phyloP scores from a whole-genome alignment of 2,888 invertebrate species.

The Iphiclides podalirius region DNA sequence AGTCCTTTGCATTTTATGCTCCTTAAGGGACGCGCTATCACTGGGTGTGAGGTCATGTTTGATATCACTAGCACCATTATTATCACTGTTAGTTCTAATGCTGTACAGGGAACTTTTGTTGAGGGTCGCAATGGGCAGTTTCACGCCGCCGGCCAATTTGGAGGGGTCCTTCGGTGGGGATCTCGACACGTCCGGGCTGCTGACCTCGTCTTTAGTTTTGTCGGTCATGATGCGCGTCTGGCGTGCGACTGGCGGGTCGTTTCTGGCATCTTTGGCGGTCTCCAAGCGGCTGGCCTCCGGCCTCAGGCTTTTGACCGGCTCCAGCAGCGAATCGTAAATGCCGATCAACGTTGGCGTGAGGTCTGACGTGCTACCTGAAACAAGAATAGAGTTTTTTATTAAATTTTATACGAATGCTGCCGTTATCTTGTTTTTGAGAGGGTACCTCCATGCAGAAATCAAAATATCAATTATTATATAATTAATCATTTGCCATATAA shows the following conservation, averaged over 20 bases:
- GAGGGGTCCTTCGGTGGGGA: constrained; percentile 51
- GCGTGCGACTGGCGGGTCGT: constrained; percentile 61
- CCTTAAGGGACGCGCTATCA: constrained; percentile 49
- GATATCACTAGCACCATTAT: constrained; percentile 50
- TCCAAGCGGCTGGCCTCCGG: constrained; percentile 54
- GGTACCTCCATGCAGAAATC: too few relatives aligned
- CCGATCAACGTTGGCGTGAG: constrained; percentile 92
- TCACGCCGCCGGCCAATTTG: constrained; percentile 62
- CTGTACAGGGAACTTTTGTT: constrained; percentile 69
- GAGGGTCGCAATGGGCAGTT: constrained; percentile 61
- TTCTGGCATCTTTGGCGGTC: constrained; percentile 74
- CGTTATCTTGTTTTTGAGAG: background rate
- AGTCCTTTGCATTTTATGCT: constrained; percentile 55
- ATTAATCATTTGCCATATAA: too few relatives aligned
- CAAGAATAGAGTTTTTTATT: constrained; percentile 38
- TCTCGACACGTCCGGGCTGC: constrained; percentile 29
- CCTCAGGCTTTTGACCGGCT: constrained; percentile 59
- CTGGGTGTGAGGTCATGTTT: constrained; percentile 53
- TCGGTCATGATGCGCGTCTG: constrained; percentile 38
- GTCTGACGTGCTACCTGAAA: constrained; percentile 92
- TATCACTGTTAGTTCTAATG: constrained; percentile 69
- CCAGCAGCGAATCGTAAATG: constrained; percentile 90
- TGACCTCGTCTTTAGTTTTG: constrained; percentile 39
- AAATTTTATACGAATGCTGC: too few relatives aligned
- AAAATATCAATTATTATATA: too few relatives aligned